Base-by-base conservation (phyloP, 2,888 invertebrate genomes). In the Drosophila sordidula region DNA sequence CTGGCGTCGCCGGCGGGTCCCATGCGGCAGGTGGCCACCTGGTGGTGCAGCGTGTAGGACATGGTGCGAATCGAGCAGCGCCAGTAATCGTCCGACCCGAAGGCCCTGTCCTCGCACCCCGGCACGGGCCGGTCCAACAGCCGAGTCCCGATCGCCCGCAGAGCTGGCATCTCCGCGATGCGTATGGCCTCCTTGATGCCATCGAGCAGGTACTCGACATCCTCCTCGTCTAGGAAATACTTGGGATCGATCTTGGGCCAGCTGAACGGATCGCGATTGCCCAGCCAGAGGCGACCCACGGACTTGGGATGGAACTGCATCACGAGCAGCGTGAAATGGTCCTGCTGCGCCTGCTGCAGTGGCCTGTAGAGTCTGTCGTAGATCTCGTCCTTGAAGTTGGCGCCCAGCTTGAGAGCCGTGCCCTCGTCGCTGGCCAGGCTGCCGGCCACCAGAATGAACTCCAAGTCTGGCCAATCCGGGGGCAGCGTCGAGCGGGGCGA, bases 271-370 rank as follows among this genome's bases (percentile, higher is more conserved):
- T 95, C 76, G 25, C 93, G 94, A 42, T 95, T 95, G 80, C 94
- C 94, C 12, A 98, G 93, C 89, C 93, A 94, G 0, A 97, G 80
- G 5, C 94, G 93, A 0, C 97, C 97, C 18, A 93, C 93, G 12
- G 97, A 97, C 89, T 95, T 94, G 0, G 97, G 97, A 87, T 96
- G 94, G 51, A 96, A 93, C 29, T 96, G 92, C 93, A 96, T 95
- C 0, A 95, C 94, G 56, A 96, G 93, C 12, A 95, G 91, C 44
- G 93, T 94, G 93, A 94, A 95, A n/a, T 93, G 94, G 93, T 93
- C 95, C 56, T 75, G 75, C 92, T 82, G 0, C 47, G n/a, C 1
- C 94, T 90, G 11, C 16, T 91, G 91, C 16, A 95, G 87, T 0
- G 93, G 92, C 52, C 93, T 93, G 89, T 93, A 95, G 11, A 95